Conservation (phyloP, 2,797 vertebrate species). For the Psittacula derbiana region DNA sequence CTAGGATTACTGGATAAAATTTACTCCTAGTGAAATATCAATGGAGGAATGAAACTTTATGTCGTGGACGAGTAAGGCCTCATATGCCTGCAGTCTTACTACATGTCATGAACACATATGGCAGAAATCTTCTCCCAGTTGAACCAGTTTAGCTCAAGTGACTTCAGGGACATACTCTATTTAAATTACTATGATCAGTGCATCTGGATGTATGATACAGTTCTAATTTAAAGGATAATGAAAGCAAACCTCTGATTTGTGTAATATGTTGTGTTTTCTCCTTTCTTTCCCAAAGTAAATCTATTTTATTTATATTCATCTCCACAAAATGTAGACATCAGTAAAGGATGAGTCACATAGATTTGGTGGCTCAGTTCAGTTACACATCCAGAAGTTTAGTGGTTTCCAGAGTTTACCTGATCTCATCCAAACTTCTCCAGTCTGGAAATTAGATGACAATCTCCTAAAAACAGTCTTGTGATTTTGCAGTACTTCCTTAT, state of each 20-base stretch:
- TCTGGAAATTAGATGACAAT: background rate
- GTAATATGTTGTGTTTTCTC: background rate
- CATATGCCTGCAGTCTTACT: background rate
- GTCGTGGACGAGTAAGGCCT: background rate
- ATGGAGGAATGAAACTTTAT: background rate
- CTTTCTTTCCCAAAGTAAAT: background rate
- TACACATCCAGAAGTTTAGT: background rate
- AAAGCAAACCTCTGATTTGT: background rate
- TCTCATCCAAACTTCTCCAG: background rate
- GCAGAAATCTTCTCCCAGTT: background rate
- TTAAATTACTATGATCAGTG: background rate
- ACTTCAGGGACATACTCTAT: background rate
- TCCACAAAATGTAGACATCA: background rate
- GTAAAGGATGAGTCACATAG: background rate
- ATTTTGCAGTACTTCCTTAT: slow-evolving; percentile 28
- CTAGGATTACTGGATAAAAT: background rate
- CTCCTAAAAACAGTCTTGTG: background rate
- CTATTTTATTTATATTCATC: background rate
- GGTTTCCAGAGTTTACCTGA: background rate
- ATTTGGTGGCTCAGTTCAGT: background rate
- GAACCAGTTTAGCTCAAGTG: background rate
- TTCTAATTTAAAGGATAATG: background rate
- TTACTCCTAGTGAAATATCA: background rate
- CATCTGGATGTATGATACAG: background rate
- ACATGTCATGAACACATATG: background rate